Conservation (phyloP, 2,797 vertebrate species). For the Chelidonichthys spinosus region DNA sequence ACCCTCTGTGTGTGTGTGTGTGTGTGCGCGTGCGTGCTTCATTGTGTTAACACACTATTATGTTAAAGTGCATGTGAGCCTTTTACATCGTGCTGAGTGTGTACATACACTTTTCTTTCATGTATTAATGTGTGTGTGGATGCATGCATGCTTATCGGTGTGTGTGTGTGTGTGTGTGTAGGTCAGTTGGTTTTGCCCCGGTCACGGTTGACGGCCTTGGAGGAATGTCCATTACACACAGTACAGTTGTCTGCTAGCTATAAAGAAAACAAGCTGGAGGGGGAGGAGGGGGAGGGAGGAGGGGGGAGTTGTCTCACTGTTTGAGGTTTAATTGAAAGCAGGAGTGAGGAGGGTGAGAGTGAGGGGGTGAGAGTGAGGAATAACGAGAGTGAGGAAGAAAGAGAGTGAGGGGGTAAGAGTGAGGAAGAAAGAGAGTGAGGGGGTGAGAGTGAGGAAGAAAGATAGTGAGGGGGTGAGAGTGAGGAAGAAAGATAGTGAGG, state of each 20-base stretch:
- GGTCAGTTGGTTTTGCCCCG: conserved; percentile 74
- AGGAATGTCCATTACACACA: conserved; percentile 79
- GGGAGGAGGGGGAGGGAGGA: conserved; percentile 1
- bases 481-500: background rate
- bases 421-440: conserved; percentile 13
- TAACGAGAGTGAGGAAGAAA: conserved; percentile 30
- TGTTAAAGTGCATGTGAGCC: conserved; percentile 31
- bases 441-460: conserved; percentile 3
- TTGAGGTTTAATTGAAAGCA: conserved; percentile 65
- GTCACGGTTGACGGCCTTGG: conserved; percentile 72
- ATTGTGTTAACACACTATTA: conserved; percentile 37
- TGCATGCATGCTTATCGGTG: conserved; percentile 42
- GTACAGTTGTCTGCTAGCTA: conserved; percentile 73
- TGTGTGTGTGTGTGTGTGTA: conserved; percentile 55
- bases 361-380: conserved; percentile 23
- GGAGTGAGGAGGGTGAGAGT: conserved; percentile 19
- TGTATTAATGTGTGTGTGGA: conserved; percentile 37
- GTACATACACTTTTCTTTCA: conserved; percentile 51
- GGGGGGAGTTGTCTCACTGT: conserved; percentile 16
- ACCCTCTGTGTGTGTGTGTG: conserved; percentile 57
- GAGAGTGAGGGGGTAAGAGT: background rate
- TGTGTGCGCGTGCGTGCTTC: conserved; percentile 16
- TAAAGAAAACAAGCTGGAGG: conserved; percentile 71
- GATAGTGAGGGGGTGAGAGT: conserved; percentile 8
- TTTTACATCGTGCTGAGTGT: conserved; percentile 39